Percentiles rank a stretch among this genome's conserved stretches.
Conservation (phyloP, 2,113 vertebrate genomes). For the Bufo gargarizans region DNA sequence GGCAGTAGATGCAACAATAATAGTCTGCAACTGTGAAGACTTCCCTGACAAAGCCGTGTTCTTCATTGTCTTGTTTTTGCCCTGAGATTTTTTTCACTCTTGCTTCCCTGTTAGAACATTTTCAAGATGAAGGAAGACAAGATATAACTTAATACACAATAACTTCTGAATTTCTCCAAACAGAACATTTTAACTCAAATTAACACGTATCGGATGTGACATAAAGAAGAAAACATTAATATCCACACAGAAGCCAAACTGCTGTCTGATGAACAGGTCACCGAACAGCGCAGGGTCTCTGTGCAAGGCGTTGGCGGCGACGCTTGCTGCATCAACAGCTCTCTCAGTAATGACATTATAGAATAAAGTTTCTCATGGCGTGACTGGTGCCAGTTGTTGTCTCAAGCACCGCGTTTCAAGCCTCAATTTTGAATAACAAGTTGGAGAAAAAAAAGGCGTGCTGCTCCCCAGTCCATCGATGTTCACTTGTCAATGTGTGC, state of each 20-base stretch:
- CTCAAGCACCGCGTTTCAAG: background rate
- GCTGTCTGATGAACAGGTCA: constrained; percentile 4
- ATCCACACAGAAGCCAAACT: background rate
- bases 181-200: background rate
- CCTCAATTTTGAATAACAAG: background rate
- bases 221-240: background rate
- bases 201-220: constrained; percentile 3
- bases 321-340: background rate
- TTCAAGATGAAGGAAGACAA: constrained; percentile 40
- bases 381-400: background rate
- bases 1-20: background rate
- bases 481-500: constrained; percentile 5
- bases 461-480: background rate
- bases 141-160: background rate
- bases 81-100: constrained; percentile 12
- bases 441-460: background rate
- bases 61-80: constrained; percentile 35
- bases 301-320: background rate
- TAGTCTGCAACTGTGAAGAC: constrained; percentile 4
- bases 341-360: constrained; percentile 14
- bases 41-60: background rate
- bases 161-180: background rate
- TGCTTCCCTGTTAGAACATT: constrained; percentile 41
- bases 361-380: background rate
- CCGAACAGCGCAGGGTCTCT: background rate